Base-by-base conservation (phyloP, 2,797 vertebrate species). In the Catharus ustulatus region DNA sequence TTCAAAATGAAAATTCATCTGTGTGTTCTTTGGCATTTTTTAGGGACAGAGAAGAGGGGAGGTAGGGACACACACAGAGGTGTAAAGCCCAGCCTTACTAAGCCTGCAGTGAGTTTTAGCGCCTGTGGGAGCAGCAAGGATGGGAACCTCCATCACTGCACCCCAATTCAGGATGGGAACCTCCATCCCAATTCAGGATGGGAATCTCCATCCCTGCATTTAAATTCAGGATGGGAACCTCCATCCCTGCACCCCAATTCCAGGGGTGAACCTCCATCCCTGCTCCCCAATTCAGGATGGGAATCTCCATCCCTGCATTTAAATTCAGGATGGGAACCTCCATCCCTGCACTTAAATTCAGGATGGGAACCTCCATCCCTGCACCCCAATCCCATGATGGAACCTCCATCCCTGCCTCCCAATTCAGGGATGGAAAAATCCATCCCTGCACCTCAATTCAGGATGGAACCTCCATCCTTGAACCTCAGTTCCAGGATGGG, bases 231-330 rank as follows among this genome's bases (percentile, higher is more conserved):
- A 34, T 34, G 34, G 34, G 8, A 34, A 34, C 8, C 34, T 34
- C 34, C 34, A 16, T 1, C 27, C 9, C 0, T 8, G 27, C 3
- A 17, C 21, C 54, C 45, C 34, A 0, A 16, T 72, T 46, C 34
- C n/a, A n/a, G n/a, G n/a, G n/a, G n/a, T n/a, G 8, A 34, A 34
- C 8, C 34, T 34, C 34, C 34, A 16, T 1, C 27, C 9, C 0
- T 8, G 27, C 3, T 17, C 21, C 54, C 45, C 34, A 0, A 16
- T 72, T 46, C 34, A 34, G 36, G 36, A 8, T 7, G 7, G 34
- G 34, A 34, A 34, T 34, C 42, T 38, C 34, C 34, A 34, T 34
- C 34, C 34, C 34, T 34, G 34, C 34, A 34, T 8, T 34, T 34
- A 34, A 34, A 34, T 34, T 34, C 34, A 34, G 34, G 34, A 8